Conservation (phyloP, 1,140 invertebrate species). For the Heliconius congener region DNA sequence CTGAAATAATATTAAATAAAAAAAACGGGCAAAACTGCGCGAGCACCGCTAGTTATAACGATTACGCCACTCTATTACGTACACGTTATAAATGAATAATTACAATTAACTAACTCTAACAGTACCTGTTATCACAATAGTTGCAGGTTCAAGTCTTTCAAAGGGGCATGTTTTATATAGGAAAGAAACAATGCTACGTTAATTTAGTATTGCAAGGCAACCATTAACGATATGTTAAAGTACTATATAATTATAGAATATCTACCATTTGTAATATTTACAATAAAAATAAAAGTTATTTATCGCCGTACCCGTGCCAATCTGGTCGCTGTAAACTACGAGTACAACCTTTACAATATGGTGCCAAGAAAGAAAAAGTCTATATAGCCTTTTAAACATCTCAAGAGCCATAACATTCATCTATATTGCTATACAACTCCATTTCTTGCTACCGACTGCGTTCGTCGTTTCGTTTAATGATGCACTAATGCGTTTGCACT, state of each 20-base stretch:
- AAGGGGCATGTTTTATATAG: no score
- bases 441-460: conserved; percentile 51
- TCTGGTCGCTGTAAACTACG: not conserved
- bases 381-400: conserved; percentile 19
- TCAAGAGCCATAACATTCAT: conserved; percentile 23
- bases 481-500: conserved; percentile 76
- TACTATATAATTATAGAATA: not conserved
- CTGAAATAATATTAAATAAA: no score
- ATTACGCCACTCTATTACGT: no score
- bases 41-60: no score
- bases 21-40: no score
- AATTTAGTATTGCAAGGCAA: no score
- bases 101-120: no score
- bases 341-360: conserved; percentile 6
- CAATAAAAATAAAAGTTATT: conserved; percentile 1
- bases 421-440: conserved; percentile 38
- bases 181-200: no score
- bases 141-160: no score
- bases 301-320: conserved; percentile 1
- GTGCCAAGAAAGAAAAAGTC: conserved; percentile 6
- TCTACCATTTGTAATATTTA: not conserved
- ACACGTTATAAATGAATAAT: no score
- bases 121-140: no score
- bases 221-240: no score
- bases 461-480: conserved; percentile 67